Evolutionary conservation across 2,888 invertebrate genomes (phyloP).

Genomic region (Bugulina stolonifera): DNA sequence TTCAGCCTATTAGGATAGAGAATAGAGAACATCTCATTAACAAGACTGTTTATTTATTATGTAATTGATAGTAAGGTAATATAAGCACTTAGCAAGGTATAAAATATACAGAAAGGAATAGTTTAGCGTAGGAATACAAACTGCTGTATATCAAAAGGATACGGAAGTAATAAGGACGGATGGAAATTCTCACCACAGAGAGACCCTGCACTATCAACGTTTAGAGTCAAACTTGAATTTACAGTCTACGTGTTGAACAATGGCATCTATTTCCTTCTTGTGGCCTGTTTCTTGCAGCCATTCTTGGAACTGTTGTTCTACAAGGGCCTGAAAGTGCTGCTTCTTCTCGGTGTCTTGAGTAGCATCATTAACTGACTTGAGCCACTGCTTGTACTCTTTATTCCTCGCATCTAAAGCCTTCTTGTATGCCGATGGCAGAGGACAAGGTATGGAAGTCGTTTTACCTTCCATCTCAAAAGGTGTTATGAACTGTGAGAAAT

Average conservation of each 20-base stretch:
- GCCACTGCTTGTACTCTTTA: constrained; percentile 47
- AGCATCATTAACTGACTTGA: constrained; percentile 37
- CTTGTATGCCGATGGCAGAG: constrained; percentile 45
- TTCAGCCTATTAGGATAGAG: no score
- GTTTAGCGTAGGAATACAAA: no score
- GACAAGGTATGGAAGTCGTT: constrained; percentile 42
- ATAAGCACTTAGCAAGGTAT: no score
- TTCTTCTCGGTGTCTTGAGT: constrained; percentile 43
- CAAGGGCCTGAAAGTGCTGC: constrained; percentile 45
- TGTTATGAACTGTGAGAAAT: constrained; percentile 48
- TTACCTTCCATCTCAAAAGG: constrained; percentile 49
- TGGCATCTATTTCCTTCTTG: constrained; percentile 46
- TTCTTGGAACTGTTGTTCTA: constrained; percentile 47
- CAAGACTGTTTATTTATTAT: no score
- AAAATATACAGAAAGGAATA: no score
- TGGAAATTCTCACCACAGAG: no score
- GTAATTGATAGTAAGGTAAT: no score
- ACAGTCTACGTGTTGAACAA: constrained; percentile 33
- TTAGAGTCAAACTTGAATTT: constrained; percentile 7
- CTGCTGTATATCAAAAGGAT: no score
- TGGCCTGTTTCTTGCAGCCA: constrained; percentile 49
- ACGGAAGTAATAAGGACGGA: no score
- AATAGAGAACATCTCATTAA: no score
- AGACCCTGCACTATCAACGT: neutral
- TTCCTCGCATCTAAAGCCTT: constrained; percentile 40